These are phyloP conservation scores for Tenthredo distinguenda DNA, from an alignment of 2,888 invertebrate genomes.

Conservation along the genomic window DNA sequence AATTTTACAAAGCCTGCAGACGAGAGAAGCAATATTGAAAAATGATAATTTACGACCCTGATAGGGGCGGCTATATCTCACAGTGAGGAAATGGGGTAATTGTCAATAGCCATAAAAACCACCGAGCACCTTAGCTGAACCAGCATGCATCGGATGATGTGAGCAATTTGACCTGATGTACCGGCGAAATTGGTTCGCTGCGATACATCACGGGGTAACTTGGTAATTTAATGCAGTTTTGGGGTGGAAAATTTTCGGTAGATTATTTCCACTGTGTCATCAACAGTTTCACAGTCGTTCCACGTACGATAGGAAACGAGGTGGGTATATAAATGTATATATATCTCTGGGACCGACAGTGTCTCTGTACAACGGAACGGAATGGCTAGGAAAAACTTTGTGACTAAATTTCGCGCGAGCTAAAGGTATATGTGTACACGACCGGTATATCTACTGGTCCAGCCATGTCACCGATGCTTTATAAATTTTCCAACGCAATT, in stretches of 20 bases:
- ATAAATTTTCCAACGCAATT: conserved; percentile 25
- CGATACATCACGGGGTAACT: neutral
- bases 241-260: neutral
- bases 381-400: neutral
- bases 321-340: too few relatives aligned
- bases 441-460: neutral
- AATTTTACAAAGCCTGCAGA: neutral
- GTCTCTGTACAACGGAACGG: neutral
- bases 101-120: conserved; percentile 9
- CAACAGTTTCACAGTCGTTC: neutral
- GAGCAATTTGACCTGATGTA: neutral
- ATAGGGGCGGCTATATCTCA: neutral
- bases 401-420: neutral
- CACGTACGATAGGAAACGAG: conserved; percentile 4
- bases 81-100: neutral
- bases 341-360: neutral
- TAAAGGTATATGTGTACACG: neutral
- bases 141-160: neutral
- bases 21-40: neutral
- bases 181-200: neutral
- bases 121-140: neutral
- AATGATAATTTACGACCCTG: neutral
- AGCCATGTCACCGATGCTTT: conserved; percentile 23
- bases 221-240: neutral
- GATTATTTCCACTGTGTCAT: neutral